Base-by-base conservation (phyloP, 30 jellyfish, hydroid and myxozoan species). In the Hydra vulgaris region DNA sequence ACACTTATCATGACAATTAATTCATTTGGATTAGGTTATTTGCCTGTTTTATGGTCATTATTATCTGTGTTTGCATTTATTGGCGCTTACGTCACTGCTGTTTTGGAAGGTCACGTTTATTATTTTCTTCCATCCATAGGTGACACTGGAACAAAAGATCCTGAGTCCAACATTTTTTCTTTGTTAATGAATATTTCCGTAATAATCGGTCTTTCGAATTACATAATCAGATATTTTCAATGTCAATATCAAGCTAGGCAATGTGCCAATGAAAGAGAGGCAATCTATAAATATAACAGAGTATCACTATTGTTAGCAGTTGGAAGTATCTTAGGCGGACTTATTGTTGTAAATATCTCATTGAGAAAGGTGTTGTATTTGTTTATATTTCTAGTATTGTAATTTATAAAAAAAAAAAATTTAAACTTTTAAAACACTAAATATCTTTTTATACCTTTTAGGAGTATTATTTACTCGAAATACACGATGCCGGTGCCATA, bases 401-500 rank as follows among this genome's bases (percentile, higher is more conserved):
- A 56, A 15, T 17, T 56, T 56, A 56, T 15, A 56, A 15, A 15
- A 17, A 17, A 56, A 56, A 17, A 56, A 56, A 56, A 56, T 56
- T 56, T 15, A 17, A 56, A 15, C 71, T 17, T 56, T 15, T 56
- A 56, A 56, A 56, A 56, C n/a, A 15, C 17, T 56, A 56, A 15
- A 56, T 56, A 56, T n/a, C 0, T 40, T 54, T 5, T 22, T 22
- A 3, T n/a, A n/a, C n/a, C n/a, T 78, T 84, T 69, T 52, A 89
- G 96, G 92, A 80, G 71, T 70, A 27, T 53, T 82, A 71, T 55
- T 27, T 89, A 72, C 74, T 66, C n/a, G 89, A 72, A 53, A 70
- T 89, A n/a, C 96, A 89, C 71, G 96, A 89, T 68, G 53, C 88
- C 55, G 96, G 96, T 4, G 96, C 96, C 7, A 95, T 84, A 12